A percentile compares a stretch with the other conserved stretches of the same genome.
These are phyloP conservation scores for Phenganax marumi DNA, from an alignment of 92 coral and sea anemone genomes.

Conservation along the genomic window DNA sequence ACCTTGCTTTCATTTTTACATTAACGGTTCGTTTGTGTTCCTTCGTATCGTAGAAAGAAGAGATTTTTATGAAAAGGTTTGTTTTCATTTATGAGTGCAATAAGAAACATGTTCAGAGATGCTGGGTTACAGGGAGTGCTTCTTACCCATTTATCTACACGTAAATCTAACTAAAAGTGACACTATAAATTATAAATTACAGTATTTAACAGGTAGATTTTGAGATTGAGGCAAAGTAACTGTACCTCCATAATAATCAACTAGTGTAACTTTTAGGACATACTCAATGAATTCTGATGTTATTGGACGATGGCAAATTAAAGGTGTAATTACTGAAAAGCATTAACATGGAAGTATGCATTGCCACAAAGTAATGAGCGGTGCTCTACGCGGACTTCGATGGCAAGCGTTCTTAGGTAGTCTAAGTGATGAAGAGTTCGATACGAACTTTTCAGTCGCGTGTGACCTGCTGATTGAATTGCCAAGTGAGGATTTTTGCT, in stretches of 20 bases:
- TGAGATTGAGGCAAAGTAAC: no score
- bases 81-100: neutral
- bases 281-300: slow-evolving; percentile 14
- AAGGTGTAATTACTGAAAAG: slow-evolving; percentile 27
- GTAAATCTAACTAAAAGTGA: no score
- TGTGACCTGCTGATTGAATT: slow-evolving; percentile 13
- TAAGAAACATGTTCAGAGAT: neutral
- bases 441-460: neutral
- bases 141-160: no score
- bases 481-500: neutral
- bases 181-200: no score
- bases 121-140: slow-evolving; percentile 24
- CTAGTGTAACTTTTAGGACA: slow-evolving; percentile 4
- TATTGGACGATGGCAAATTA: neutral
- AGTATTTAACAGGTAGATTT: no score
- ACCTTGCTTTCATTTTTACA: no score
- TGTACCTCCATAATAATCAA: no score
- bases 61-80: slow-evolving; percentile 5
- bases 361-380: slow-evolving; percentile 50
- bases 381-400: slow-evolving; percentile 58
- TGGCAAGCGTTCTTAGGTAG: slow-evolving; percentile 39
- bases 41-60: neutral
- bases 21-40: neutral
- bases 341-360: slow-evolving; percentile 12
- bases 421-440: neutral